A percentile compares a stretch with the other conserved stretches of the same genome.
Conservation (phyloP, 2,888 invertebrate genomes). For the Leucophora obtusa region DNA sequence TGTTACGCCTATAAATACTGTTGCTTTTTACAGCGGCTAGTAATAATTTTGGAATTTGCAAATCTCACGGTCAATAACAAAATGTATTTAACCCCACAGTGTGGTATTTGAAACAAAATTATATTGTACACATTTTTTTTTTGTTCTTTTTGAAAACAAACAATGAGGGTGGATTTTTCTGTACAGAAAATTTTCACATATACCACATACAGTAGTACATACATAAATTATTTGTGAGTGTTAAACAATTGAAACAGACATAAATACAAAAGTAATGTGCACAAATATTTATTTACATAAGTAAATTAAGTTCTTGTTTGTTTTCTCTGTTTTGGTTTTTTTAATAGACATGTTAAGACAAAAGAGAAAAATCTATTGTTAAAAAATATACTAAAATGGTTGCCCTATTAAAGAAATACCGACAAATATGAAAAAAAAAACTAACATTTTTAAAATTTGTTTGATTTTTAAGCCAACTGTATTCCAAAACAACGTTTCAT, state of each 20-base stretch:
- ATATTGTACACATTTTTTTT: neutral
- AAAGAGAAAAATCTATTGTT: neutral
- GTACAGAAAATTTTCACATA: neutral
- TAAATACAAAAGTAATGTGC: neutral
- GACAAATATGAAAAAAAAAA: neutral
- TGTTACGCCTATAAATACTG: too few species aligned
- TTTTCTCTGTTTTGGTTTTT: neutral
- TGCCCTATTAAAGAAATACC: neutral
- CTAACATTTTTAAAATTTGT: too few species aligned
- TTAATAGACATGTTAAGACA: neutral
- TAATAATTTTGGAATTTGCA: too few species aligned
- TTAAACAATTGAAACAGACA: constrained; percentile 7
- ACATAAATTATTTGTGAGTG: neutral
- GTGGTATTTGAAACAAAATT: neutral
- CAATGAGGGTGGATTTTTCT: constrained; percentile 20
- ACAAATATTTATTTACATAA: constrained; percentile 2
- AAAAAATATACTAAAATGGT: neutral
- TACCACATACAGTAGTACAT: neutral
- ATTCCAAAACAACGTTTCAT: too few species aligned
- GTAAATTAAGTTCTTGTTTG: neutral
- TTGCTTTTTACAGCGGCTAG: too few species aligned
- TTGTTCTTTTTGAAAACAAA: constrained; percentile 19
- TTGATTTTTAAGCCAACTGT: too few species aligned
- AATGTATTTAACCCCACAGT: neutral
- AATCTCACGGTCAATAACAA: too few species aligned